phyloP scores from a whole-genome alignment of 2,888 invertebrate species.

The Chromoteleia sp. region DNA sequence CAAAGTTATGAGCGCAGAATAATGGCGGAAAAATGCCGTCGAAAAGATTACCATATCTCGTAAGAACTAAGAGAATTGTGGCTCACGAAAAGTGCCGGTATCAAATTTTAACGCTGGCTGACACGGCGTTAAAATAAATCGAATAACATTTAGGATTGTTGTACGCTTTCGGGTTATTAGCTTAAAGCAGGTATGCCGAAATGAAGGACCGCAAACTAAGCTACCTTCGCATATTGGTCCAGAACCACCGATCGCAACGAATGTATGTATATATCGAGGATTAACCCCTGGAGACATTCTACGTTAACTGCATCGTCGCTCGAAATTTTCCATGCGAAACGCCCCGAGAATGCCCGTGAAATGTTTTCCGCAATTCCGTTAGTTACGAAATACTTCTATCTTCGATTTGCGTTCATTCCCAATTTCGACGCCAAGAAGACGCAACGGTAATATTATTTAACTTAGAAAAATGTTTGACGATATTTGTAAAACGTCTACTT shows the following conservation, averaged over 20 bases:
- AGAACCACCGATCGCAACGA: slow-evolving; percentile 27
- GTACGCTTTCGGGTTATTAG: slow-evolving; percentile 35
- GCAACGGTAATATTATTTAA: background rate
- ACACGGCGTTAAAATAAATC: slow-evolving; percentile 39
- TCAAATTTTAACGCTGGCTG: slow-evolving; percentile 29
- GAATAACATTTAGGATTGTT: slow-evolving; percentile 29
- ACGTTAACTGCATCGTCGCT: slow-evolving; percentile 54
- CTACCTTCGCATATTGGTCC: slow-evolving; percentile 19
- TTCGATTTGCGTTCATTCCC: slow-evolving; percentile 4
- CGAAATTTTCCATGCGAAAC: slow-evolving; percentile 54
- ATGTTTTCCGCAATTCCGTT: slow-evolving; percentile 25
- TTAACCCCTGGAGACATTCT: slow-evolving; percentile 53
- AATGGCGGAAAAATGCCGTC: slow-evolving; percentile 45
- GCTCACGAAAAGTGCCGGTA: slow-evolving; percentile 3
- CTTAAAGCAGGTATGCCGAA: slow-evolving; percentile 58
- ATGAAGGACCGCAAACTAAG: slow-evolving; percentile 29
- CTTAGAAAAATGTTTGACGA: too few species aligned
- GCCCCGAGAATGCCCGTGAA: slow-evolving; percentile 48
- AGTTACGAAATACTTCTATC: slow-evolving; percentile 6
- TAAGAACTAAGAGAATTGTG: slow-evolving; percentile 17
- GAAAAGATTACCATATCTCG: slow-evolving; percentile 40
- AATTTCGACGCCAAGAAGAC: slow-evolving; percentile 3
- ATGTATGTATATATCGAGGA: slow-evolving; percentile 20
- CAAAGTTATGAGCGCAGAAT: slow-evolving; percentile 36
- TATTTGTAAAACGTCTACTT: too few species aligned